Evolutionary conservation across 2,797 vertebrate species (phyloP), one percentile per base, ranked within the genome.

Genomic region (Sciurus carolinensis): DNA sequence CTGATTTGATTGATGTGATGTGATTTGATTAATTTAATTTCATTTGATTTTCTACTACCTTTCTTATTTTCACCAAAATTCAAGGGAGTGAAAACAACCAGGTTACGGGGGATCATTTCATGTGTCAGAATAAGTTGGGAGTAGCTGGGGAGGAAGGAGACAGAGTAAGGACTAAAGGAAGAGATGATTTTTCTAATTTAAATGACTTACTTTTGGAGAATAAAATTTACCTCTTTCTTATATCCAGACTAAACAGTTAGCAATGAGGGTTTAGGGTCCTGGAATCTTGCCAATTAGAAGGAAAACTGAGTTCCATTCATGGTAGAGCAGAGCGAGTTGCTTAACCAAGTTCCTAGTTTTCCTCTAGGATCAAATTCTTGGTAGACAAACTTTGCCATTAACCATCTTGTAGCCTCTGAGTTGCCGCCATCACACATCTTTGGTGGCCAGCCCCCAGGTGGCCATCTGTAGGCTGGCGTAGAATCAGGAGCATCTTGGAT

Each of bases 221-320:
- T 89, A 94, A 95, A 95, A 89, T 39, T 47, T 95, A 94, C 44
- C 84, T 30, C 44, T 57, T 91, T 95, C 2, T 89, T 96, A 79
- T 71, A 94, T 79, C 69, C 73, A 97, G 89, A 96, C 96, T 97
- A 97, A 97, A 97, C 96, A 94, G 80, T 93, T 94, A 44, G 80
- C 1, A 17, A 59, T 67, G 67, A 82, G 11, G 24, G 52, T 80
- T 93, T 91, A 28, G 17, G 72, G 42, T 62, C 75, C 69, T 95
- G 93, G 86, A 77, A 71, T 90, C 36, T 72, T 96, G 87, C 96
- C 96, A 95, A 20, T 83, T 62, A 91, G 4, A 36, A 72, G 72
- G 22, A 94, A 97, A 95, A 75, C 0, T 62, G 47, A 75, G 26
- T 93, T 91, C 75, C 73, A 86, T 59, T 81, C 17, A 9, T 50